A percentile compares a stretch with the other conserved stretches of the same genome.
phyloP scores from a whole-genome alignment of 2,888 invertebrate species.

The Liodrosophila aerea region DNA sequence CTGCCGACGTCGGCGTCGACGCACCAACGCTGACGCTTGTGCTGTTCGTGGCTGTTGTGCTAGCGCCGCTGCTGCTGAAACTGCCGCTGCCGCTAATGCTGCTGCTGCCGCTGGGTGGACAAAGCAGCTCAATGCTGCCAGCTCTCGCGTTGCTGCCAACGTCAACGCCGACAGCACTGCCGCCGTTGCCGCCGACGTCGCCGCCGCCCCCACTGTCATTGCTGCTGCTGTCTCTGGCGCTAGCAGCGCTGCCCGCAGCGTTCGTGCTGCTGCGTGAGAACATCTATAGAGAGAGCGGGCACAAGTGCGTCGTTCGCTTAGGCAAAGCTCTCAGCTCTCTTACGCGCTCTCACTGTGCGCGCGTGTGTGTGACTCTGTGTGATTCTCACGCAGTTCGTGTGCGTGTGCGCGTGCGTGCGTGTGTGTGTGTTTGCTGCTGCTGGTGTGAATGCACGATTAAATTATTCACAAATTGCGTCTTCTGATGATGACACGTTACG shows the following conservation, averaged over 20 bases:
- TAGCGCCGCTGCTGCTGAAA: slow-evolving; percentile 54
- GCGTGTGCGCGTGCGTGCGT: slow-evolving; percentile 3
- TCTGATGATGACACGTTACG: slow-evolving; percentile 30
- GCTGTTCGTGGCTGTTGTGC: slow-evolving; percentile 57
- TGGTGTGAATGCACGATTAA: slow-evolving; percentile 74
- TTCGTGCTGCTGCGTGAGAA: slow-evolving; percentile 57
- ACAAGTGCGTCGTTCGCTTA: too few relatives aligned
- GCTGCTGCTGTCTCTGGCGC: slow-evolving; percentile 16
- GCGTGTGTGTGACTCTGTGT: background rate
- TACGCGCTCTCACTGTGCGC: slow-evolving; percentile 4
- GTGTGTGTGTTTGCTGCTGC: background rate
- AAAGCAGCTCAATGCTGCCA: slow-evolving; percentile 60
- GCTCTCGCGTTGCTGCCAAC: slow-evolving; percentile 40
- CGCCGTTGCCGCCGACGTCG: slow-evolving; percentile 17
- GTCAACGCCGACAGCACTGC: slow-evolving; percentile 4
- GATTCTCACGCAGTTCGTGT: slow-evolving; percentile 7
- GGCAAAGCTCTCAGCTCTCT: slow-evolving; percentile 44
- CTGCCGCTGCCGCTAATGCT: slow-evolving; percentile 60
- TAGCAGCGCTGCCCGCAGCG: slow-evolving; percentile 36
- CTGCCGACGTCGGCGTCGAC: slow-evolving; percentile 36
- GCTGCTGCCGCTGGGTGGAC: slow-evolving; percentile 66
- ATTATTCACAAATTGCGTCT: slow-evolving; percentile 75
- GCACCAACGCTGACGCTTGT: slow-evolving; percentile 57
- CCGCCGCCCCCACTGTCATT: slow-evolving; percentile 27
- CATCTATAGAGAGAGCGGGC: slow-evolving; percentile 25